These are phyloP conservation scores for Cottoperca gobio DNA, from an alignment of 2,797 vertebrate genomes.

Conservation along the genomic window DNA sequence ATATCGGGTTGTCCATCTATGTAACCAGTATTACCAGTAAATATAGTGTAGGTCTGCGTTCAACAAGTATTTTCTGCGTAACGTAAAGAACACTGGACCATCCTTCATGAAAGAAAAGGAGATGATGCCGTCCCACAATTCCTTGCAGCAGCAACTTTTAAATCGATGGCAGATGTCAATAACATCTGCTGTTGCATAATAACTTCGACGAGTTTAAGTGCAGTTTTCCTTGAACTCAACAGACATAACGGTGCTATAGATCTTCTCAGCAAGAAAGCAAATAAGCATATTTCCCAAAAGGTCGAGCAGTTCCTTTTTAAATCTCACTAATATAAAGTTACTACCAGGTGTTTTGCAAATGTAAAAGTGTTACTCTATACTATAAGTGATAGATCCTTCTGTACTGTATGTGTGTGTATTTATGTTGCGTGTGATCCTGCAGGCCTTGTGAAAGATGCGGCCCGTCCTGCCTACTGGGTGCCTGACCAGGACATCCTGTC, in stretches of 20 bases:
- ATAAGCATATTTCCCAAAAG: neutral
- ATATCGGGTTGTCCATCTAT: neutral
- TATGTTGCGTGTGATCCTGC: slow-evolving; percentile 7
- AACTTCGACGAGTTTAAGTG: too few relatives aligned
- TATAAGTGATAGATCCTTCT: neutral
- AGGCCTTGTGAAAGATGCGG: slow-evolving; percentile 98
- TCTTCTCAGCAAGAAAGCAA: neutral
- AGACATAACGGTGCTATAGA: neutral
- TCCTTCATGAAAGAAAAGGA: too few relatives aligned
- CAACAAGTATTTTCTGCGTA: too few relatives aligned
- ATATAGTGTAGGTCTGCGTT: neutral
- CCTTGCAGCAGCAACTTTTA: too few relatives aligned
- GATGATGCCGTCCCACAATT: too few relatives aligned
- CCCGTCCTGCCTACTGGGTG: slow-evolving; percentile 98
- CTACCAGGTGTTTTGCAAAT: neutral
- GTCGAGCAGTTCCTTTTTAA: neutral
- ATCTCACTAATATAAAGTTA: neutral
- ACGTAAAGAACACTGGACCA: too few relatives aligned
- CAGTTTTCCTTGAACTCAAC: too few relatives aligned
- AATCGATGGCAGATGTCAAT: too few relatives aligned
- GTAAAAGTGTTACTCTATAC: neutral
- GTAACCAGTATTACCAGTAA: neutral
- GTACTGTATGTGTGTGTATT: neutral
- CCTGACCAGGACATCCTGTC: slow-evolving; percentile 97
- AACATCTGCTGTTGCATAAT: too few relatives aligned